Conservation (phyloP, 53 echinoderm and acorn worm species). For the Glandiceps talaboti region DNA sequence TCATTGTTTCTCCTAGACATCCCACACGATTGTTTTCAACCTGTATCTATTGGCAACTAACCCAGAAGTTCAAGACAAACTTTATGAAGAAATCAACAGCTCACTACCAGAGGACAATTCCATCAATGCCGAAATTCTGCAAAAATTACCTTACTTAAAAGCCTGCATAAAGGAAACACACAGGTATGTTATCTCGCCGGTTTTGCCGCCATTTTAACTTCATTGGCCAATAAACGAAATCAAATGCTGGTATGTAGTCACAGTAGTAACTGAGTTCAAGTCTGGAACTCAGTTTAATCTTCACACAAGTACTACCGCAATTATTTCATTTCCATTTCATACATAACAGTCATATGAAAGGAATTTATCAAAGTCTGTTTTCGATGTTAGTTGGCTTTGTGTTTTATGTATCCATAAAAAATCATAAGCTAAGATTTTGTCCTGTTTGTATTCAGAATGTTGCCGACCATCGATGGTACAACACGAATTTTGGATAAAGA, state of each 20-base stretch:
- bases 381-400: background rate
- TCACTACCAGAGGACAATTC: constrained; percentile 37
- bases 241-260: too few relatives aligned
- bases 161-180: constrained; percentile 83
- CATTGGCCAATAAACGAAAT: too few relatives aligned
- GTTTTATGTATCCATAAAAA: background rate
- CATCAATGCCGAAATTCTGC: constrained; percentile 47
- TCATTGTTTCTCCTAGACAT: constrained; percentile 31
- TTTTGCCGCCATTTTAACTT: too few relatives aligned
- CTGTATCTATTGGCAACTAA: constrained; percentile 82
- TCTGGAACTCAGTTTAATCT: too few relatives aligned
- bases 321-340: background rate
- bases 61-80: constrained; percentile 69
- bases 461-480: constrained; percentile 81
- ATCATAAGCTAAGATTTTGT: background rate
- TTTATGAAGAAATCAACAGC: constrained; percentile 54
- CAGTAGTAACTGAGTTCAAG: too few relatives aligned
- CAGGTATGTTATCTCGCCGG: too few relatives aligned
- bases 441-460: constrained; percentile 34
- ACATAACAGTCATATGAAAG: background rate
- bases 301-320: background rate
- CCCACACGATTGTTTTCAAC: constrained; percentile 59
- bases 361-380: background rate
- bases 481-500: constrained; percentile 57
- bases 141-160: constrained; percentile 79